Evolutionary conservation across 2,113 vertebrate species (phyloP).

Genomic region (Rhagologus leucostigma): DNA sequence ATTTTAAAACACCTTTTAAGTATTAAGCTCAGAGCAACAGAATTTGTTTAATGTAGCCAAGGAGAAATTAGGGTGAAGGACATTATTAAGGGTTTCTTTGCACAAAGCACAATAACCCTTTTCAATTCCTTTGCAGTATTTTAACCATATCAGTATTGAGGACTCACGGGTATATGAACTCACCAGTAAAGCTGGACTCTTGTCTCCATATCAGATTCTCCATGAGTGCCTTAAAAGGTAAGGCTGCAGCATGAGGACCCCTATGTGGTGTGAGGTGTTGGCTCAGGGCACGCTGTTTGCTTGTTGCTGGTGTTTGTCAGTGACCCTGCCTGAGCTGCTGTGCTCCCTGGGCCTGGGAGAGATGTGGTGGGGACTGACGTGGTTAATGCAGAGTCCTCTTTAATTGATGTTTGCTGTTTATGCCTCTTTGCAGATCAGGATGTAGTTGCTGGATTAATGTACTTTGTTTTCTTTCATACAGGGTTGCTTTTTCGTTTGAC

Average conservation of each 20-base stretch:
- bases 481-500: not conserved
- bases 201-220: slow-evolving; percentile 99
- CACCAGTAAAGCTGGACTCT: slow-evolving; percentile 97
- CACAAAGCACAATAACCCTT: not conserved
- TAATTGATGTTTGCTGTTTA: not conserved
- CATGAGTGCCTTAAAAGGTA: slow-evolving; percentile 99
- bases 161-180: slow-evolving; percentile 97
- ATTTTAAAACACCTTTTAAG: not conserved
- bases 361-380: accelerated
- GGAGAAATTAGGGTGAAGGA: not conserved
- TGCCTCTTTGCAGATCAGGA: not conserved
- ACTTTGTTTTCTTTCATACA: not conserved
- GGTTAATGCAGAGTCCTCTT: not conserved
- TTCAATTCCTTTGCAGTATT: slow-evolving; percentile 84
- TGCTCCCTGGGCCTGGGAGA: not conserved
- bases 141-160: slow-evolving; percentile 99
- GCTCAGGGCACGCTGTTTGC: accelerated
- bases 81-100: not conserved
- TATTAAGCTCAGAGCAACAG: not conserved
- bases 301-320: not conserved
- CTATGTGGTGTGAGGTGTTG: not conserved
- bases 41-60: not conserved
- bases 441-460: not conserved
- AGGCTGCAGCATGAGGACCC: not conserved
- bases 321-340: not conserved